Evolutionary conservation across 37 sponge, comb jelly and placozoan genomes (phyloP).

Genomic region (Halisarca cf. caerulea): DNA sequence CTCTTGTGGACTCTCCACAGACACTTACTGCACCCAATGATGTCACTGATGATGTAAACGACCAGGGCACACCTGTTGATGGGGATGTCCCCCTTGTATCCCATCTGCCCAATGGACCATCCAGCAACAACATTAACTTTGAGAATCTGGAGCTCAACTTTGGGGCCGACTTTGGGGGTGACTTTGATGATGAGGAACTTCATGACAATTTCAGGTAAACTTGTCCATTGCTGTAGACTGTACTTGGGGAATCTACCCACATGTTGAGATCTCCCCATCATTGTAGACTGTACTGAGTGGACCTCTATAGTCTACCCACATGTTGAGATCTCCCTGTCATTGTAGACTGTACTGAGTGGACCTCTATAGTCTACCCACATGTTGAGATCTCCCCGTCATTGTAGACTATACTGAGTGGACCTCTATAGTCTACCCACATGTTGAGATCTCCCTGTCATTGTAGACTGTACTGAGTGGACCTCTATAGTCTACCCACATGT

Average conservation of each 20-base stretch:
- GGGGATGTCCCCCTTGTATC: background rate
- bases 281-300: background rate
- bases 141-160: background rate
- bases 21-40: background rate
- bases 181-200: slow-evolving; percentile 10
- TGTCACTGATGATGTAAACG: background rate
- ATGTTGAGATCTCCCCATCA: background rate
- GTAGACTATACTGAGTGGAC: background rate
- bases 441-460: background rate
- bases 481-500: background rate
- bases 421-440: background rate
- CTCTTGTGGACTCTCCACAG: background rate
- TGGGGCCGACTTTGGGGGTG: background rate
- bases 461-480: background rate
- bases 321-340: background rate
- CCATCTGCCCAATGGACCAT: slow-evolving; percentile 2
- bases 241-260: background rate
- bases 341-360: background rate
- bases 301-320: background rate
- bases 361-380: background rate
- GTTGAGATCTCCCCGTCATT: background rate
- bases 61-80: background rate
- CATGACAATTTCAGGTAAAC: slow-evolving; percentile 22
- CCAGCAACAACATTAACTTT: background rate
- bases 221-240: background rate